Conservation (phyloP, 2,888 invertebrate genomes). For the Drosophila infuscata region DNA sequence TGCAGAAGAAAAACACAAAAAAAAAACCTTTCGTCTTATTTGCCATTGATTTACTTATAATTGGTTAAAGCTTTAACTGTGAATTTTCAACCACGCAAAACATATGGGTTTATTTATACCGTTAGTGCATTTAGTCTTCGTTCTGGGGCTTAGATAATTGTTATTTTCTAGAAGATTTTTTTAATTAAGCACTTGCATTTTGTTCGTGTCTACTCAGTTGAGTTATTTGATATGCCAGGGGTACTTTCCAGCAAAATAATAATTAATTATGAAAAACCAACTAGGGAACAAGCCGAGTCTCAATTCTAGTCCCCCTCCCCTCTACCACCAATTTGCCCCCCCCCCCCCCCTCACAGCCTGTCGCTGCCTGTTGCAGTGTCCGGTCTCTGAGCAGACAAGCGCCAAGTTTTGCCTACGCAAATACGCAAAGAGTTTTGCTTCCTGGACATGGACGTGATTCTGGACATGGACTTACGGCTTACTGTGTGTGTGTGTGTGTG, state of each 20-base stretch:
- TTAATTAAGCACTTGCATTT: conserved; percentile 55
- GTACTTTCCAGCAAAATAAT: conserved; percentile 75
- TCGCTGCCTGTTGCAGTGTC: conserved; percentile 8
- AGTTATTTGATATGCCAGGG: conserved; percentile 63
- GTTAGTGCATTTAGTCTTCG: conserved; percentile 5
- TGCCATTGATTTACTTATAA: background rate
- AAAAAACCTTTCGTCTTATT: background rate
- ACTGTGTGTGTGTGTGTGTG: conserved; percentile 30
- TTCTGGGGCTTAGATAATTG: conserved; percentile 20
- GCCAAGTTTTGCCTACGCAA: conserved; percentile 81
- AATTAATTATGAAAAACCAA: conserved; percentile 75
- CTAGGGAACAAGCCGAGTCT: conserved; percentile 39
- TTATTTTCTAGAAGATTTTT: conserved; percentile 16
- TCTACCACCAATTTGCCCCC: background rate
- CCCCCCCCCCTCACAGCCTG: background rate
- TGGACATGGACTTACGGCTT: conserved; percentile 51
- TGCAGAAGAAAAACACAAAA: background rate
- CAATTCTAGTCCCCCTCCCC: conserved; percentile 27
- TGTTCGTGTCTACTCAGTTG: conserved; percentile 11
- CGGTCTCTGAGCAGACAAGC: conserved; percentile 51
- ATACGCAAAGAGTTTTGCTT: conserved; percentile 72
- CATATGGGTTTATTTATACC: background rate
- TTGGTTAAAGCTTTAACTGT: background rate
- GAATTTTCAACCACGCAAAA: background rate
- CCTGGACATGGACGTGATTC: conserved; percentile 69